Conservation (phyloP, 2,888 invertebrate species). For the Macropis europaea region DNA sequence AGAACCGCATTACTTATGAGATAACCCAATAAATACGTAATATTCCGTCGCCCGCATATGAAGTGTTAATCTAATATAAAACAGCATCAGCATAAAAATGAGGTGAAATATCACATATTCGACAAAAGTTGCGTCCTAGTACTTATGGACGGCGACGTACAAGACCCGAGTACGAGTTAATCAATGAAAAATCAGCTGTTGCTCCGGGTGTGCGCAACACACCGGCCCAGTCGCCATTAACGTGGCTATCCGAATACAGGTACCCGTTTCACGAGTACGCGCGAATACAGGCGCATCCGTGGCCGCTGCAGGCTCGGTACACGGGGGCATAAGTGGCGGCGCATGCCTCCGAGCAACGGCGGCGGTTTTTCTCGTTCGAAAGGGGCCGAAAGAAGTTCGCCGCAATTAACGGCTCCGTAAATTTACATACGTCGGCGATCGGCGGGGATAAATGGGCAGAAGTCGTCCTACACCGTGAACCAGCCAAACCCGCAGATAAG, state of each 20-base stretch:
- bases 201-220: constrained; percentile 15
- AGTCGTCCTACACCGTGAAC: constrained; percentile 49
- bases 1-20: too few species aligned
- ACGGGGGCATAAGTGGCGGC: constrained; percentile 57
- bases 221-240: constrained; percentile 38
- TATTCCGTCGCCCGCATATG: too few species aligned
- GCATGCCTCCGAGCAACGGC: constrained; percentile 63
- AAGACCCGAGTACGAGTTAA: constrained; percentile 12
- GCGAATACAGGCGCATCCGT: constrained; percentile 6
- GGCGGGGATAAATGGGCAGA: constrained; percentile 67
- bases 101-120: too few species aligned
- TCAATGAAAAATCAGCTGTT: constrained; percentile 42
- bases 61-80: too few species aligned
- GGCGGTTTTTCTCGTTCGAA: constrained; percentile 65
- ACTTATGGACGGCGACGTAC: neutral
- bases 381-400: constrained; percentile 67
- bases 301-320: constrained; percentile 29
- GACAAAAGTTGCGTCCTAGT: neutral
- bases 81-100: too few species aligned
- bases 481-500: constrained; percentile 47
- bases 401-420: constrained; percentile 73
- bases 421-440: constrained; percentile 74
- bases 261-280: constrained; percentile 11
- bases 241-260: constrained; percentile 30
- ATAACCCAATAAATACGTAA: too few species aligned